Evolutionary conservation across 2,888 invertebrate species (phyloP).

Genomic region (Anticlea derivata): DNA sequence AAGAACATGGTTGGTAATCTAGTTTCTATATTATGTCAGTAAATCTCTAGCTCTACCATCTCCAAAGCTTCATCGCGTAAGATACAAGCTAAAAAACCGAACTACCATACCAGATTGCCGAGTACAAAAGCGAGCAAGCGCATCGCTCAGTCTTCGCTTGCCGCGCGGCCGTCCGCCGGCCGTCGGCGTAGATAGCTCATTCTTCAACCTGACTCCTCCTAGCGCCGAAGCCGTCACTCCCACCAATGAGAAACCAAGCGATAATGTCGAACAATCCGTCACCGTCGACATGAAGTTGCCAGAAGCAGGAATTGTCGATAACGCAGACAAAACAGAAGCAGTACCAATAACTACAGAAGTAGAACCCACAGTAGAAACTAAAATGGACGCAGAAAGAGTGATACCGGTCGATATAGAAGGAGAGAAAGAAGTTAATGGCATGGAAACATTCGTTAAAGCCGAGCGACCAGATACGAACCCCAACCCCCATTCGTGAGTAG

Average conservation of each 20-base stretch:
- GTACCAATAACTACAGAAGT: slow-evolving; percentile 9
- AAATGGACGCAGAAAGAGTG: slow-evolving; percentile 36
- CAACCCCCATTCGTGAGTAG: slow-evolving; percentile 82
- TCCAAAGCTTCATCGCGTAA: slow-evolving; percentile 31
- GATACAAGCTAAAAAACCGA: slow-evolving; percentile 29
- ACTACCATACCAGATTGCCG: slow-evolving; percentile 75
- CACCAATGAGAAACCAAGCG: slow-evolving; percentile 50
- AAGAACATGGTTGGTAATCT: too few relatives aligned
- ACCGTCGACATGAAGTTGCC: slow-evolving; percentile 38
- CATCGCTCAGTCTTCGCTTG: slow-evolving; percentile 69
- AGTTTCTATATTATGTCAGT: too few relatives aligned
- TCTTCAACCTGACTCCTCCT: slow-evolving; percentile 78
- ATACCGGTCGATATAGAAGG: slow-evolving; percentile 38
- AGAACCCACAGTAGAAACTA: slow-evolving; percentile 2
- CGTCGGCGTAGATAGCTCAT: slow-evolving; percentile 63
- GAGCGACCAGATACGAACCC: slow-evolving; percentile 69
- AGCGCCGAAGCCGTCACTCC: slow-evolving; percentile 74
- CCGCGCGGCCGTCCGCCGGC: slow-evolving; percentile 74
- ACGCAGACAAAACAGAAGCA: slow-evolving; percentile 1
- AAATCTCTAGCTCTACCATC: too few relatives aligned
- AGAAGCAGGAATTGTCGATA: not conserved
- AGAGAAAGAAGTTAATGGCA: slow-evolving; percentile 31
- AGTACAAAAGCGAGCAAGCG: slow-evolving; percentile 74
- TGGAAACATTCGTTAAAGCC: slow-evolving; percentile 59
- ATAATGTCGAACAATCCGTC: slow-evolving; percentile 46